Percentiles rank a stretch among this genome's conserved stretches.
Conservation (phyloP, 2,797 vertebrate genomes). For the Macrochelys suwanniensis region DNA sequence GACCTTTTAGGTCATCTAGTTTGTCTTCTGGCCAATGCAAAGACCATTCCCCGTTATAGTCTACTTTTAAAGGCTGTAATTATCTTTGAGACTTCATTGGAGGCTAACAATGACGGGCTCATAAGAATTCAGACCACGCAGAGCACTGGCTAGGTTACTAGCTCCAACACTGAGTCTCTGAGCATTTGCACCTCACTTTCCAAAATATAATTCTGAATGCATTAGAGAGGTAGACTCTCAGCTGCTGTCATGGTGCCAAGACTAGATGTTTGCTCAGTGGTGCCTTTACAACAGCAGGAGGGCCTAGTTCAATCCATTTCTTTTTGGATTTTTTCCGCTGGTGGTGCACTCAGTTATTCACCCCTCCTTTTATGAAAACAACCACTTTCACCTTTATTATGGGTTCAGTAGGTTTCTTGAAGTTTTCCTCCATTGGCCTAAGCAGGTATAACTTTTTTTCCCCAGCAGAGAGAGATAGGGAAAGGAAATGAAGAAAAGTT, state of each 20-base stretch:
- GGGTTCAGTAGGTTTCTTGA: not conserved
- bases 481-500: not conserved
- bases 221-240: not conserved
- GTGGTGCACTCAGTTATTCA: not conserved
- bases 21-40: not conserved
- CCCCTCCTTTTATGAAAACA: not conserved
- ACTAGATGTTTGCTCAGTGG: not conserved
- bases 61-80: not conserved
- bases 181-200: slow-evolving; percentile 18
- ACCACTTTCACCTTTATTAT: not conserved
- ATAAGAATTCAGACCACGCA: not conserved
- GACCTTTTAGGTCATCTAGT: not conserved
- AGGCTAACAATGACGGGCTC: accelerated
- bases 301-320: not conserved
- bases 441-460: not conserved
- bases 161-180: not conserved
- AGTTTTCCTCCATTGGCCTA: not conserved
- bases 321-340: not conserved
- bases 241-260: not conserved
- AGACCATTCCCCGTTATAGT: not conserved
- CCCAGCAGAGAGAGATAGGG: not conserved
- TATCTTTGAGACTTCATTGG: not conserved
- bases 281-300: not conserved
- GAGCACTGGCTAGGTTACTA: not conserved
- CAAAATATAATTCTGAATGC: not conserved